These are phyloP conservation scores for Eleutherodactylus coqui DNA, from an alignment of 2,797 vertebrate genomes.

Conservation along the genomic window DNA sequence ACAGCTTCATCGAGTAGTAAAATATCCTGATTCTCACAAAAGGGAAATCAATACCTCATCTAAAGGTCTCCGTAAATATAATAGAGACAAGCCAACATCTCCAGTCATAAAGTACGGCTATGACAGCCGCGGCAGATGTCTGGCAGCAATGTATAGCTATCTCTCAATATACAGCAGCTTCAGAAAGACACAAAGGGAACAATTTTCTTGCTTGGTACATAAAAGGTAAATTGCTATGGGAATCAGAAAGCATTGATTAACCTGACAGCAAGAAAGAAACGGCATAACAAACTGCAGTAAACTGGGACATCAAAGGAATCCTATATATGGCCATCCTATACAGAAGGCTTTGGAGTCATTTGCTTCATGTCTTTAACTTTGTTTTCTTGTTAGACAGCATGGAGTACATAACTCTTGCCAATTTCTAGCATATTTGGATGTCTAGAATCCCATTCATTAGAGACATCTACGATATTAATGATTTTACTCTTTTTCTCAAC, in stretches of 20 bases:
- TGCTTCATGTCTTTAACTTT: not conserved
- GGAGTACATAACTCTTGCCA: not conserved
- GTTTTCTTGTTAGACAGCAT: not conserved
- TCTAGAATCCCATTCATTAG: not conserved
- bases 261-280: constrained; percentile 38
- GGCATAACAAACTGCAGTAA: constrained; percentile 26
- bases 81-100: not conserved
- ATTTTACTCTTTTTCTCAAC: too few species aligned
- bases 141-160: constrained; percentile 31
- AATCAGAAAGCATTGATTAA: constrained; percentile 55
- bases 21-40: not conserved
- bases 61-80: not conserved
- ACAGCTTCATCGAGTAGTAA: not conserved
- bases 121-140: constrained; percentile 16
- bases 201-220: constrained; percentile 37
- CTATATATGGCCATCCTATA: not conserved
- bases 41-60: constrained; percentile 10
- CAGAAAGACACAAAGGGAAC: constrained; percentile 16
- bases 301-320: constrained; percentile 44
- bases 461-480: too few species aligned
- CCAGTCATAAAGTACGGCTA: constrained; percentile 33
- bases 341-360: not conserved
- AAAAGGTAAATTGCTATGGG: constrained; percentile 43
- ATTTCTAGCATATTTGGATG: not conserved
- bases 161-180: constrained; percentile 20